Conservation (phyloP, 2,797 vertebrate genomes). For the Gobionotothen gibberifrons region DNA sequence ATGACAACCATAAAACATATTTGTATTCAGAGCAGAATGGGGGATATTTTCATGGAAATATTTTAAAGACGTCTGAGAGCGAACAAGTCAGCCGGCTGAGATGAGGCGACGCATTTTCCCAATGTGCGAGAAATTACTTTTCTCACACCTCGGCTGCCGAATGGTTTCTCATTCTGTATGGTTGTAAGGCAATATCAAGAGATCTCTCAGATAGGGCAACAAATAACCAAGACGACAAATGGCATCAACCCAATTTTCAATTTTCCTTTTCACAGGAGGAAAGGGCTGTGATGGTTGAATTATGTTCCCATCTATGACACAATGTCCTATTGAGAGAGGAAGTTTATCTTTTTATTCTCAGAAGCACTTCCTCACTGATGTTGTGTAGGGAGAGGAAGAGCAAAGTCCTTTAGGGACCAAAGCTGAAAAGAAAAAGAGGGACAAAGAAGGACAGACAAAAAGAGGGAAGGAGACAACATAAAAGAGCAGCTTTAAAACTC, state of each 20-base stretch:
- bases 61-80: slow-evolving; percentile 19
- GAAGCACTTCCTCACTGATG: not conserved
- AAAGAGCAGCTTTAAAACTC: not conserved
- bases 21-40: slow-evolving; percentile 19
- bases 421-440: not conserved
- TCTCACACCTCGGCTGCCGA: slow-evolving; percentile 16
- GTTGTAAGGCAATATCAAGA: slow-evolving; percentile 47
- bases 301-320: slow-evolving; percentile 22
- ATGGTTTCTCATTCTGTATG: slow-evolving; percentile 32
- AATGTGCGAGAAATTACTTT: slow-evolving; percentile 51
- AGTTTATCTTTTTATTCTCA: slow-evolving; percentile 26
- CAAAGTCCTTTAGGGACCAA: slow-evolving; percentile 25
- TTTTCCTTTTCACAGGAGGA: slow-evolving; percentile 38
- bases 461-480: not conserved
- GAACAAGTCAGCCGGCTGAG: slow-evolving; percentile 21
- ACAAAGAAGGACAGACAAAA: slow-evolving; percentile 1
- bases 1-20: slow-evolving; percentile 8
- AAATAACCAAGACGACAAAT: slow-evolving; percentile 63
- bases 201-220: slow-evolving; percentile 48
- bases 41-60: slow-evolving; percentile 26
- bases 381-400: slow-evolving; percentile 5
- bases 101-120: slow-evolving; percentile 39
- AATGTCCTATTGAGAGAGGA: slow-evolving; percentile 3
- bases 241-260: slow-evolving; percentile 53
- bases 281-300: slow-evolving; percentile 18